Evolutionary conservation across 2,888 invertebrate genomes (phyloP), one percentile per base, ranked within the genome.

Genomic region (Papilio protenor): DNA sequence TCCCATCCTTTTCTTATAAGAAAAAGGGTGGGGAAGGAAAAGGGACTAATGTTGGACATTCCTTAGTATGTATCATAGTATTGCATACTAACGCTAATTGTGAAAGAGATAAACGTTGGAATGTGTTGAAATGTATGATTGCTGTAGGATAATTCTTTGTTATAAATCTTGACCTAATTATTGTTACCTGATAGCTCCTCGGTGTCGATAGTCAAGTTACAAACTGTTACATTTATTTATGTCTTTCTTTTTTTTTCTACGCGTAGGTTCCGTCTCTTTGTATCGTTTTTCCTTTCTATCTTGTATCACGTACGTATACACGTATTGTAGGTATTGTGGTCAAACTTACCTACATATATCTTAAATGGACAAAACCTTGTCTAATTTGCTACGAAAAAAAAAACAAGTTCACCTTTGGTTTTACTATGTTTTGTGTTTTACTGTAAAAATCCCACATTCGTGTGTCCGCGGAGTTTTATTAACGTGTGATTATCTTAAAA

Each of bases 381-480:
- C 27, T 61, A 12, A 64, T 33, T 61, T 18, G 18, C 52, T 52
- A 6, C 52, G 6, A 61, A 40, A 4, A 69, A n/a, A 40, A 33
- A 21, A 73, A 73, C 40, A 27, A 14, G 40, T 21, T 21, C 33
- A 2, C 14, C 55, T 1, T 16, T 4, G 40, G 55, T 5, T 33
- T 69, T 64, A 73, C 40, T 55, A 52, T 33, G 21, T 33, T 27
- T 61, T 61, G 61, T 52, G 18, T 55, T 75, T 55, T 33, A 40
- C 40, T 55, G 55, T 45, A 75, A 74, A 74, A 61, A 64, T 55
- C 69, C 69, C 66, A 69, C 55, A 23, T 2, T 12, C 23, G 18
- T 0, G 52, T 27, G 12, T 49, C 49, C 18, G 33, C 33, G 8
- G 4, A 45, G 59, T 40, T 75, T 75, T 52, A 66, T 55, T 55